Percentiles rank a stretch among this genome's conserved stretches.
Evolutionary conservation across 2,888 invertebrate species (phyloP).

Genomic region (Selenia dentaria): DNA sequence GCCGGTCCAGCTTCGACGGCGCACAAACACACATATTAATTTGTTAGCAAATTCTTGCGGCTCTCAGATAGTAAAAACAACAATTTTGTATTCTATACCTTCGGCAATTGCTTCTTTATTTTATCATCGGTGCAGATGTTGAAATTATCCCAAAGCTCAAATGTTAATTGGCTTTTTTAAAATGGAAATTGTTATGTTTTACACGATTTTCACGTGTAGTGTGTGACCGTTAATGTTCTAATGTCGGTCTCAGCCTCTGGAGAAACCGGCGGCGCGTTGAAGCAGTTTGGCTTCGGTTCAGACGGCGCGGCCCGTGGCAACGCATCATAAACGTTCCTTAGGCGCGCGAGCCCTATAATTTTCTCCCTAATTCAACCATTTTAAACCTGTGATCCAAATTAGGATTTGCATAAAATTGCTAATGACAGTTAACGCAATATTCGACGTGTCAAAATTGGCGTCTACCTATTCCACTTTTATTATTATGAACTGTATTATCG

Average conservation of each 20-base stretch:
- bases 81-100: slow-evolving; percentile 11
- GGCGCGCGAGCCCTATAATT: slow-evolving; percentile 73
- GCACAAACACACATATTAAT: slow-evolving; percentile 64
- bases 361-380: slow-evolving; percentile 72
- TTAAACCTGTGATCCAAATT: slow-evolving; percentile 72
- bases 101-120: background rate
- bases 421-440: slow-evolving; percentile 72
- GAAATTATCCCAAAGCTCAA: background rate
- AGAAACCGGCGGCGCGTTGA: background rate
- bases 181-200: background rate
- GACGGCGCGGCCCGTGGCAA: slow-evolving; percentile 54
- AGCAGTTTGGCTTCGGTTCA: slow-evolving; percentile 25
- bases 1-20: slow-evolving; percentile 54
- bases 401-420: slow-evolving; percentile 80
- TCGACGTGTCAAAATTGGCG: slow-evolving; percentile 70
- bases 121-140: background rate
- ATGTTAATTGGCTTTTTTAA: background rate
- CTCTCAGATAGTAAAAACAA: slow-evolving; percentile 41
- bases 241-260: background rate
- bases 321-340: slow-evolving; percentile 64
- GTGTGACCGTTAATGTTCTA: slow-evolving; percentile 9
- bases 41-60: slow-evolving; percentile 66
- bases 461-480: slow-evolving; percentile 60
- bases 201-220: slow-evolving; percentile 4
- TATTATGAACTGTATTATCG: slow-evolving; percentile 58